Conservation (phyloP, 2,888 invertebrate genomes). For the Caradrina clavipalpis region DNA sequence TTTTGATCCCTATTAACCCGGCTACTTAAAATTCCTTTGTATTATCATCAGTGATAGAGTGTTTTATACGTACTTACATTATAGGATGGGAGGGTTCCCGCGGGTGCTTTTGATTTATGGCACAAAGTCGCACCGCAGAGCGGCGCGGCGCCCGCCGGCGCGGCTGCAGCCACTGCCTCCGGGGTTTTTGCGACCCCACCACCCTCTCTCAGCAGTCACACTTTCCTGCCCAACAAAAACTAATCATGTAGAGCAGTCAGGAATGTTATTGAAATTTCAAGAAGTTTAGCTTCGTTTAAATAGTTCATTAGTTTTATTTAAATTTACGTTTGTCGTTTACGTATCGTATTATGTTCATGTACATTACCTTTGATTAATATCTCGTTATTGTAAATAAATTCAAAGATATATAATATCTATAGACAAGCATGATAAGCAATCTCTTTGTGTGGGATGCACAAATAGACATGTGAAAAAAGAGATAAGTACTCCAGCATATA, state of each 20-base stretch:
- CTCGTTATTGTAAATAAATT: neutral
- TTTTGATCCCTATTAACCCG: constrained; percentile 57
- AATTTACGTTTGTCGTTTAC: constrained; percentile 1
- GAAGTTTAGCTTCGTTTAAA: constrained; percentile 37
- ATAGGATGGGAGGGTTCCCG: constrained; percentile 80
- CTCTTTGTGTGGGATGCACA: neutral
- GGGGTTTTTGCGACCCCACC: constrained; percentile 82
- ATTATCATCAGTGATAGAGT: constrained; percentile 75
- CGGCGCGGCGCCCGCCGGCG: constrained; percentile 68
- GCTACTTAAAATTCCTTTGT: constrained; percentile 67
- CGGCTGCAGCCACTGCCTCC: constrained; percentile 76
- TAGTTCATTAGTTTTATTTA: constrained; percentile 18
- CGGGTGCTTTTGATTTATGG: constrained; percentile 88
- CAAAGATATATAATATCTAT: neutral
- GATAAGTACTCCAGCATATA: neutral
- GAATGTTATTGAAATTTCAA: constrained; percentile 60
- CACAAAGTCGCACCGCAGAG: constrained; percentile 81
- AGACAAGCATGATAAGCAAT: neutral
- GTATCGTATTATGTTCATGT: neutral
- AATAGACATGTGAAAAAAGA: neutral
- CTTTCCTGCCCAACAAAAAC: constrained; percentile 71
- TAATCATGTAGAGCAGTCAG: constrained; percentile 66
- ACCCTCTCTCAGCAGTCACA: constrained; percentile 76
- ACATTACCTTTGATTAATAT: neutral
- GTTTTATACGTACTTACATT: constrained; percentile 78